Evolutionary conservation across 2,888 invertebrate genomes (phyloP).

Genomic region (Uloborus plumipes): DNA sequence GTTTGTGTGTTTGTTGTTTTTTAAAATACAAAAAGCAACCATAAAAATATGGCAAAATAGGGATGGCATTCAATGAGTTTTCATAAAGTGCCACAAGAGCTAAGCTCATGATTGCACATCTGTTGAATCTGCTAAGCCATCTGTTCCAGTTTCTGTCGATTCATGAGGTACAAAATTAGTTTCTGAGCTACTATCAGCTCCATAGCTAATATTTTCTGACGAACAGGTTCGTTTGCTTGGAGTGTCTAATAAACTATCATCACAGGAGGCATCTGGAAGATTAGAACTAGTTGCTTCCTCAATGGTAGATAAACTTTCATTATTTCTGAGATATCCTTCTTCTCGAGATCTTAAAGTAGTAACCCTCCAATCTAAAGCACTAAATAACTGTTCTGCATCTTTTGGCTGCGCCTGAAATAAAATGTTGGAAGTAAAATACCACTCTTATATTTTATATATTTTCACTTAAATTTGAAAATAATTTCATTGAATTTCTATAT

Average conservation of each 20-base stretch:
- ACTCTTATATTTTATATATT: too few species aligned
- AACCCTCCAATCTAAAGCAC: conserved; percentile 75
- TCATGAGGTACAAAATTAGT: conserved; percentile 26
- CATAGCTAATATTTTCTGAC: conserved; percentile 9
- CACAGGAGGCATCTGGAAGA: conserved; percentile 24
- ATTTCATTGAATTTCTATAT: too few species aligned
- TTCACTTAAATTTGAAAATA: too few species aligned
- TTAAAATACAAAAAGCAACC: conserved; percentile 49
- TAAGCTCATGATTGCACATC: conserved; percentile 47
- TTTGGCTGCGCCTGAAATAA: conserved; percentile 77
- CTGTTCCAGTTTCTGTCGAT: conserved; percentile 10
- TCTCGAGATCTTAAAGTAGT: conserved; percentile 68
- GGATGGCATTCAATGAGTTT: conserved; percentile 1
- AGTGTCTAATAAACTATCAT: conserved; percentile 31
- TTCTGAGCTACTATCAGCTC: conserved; percentile 58
- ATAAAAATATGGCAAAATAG: conserved; percentile 54
- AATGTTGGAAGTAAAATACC: too few species aligned
- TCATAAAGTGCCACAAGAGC: background rate
- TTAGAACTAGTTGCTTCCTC: conserved; percentile 55
- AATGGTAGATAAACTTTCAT: conserved; percentile 25
- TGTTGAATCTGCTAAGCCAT: conserved; percentile 52
- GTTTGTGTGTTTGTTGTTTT: background rate
- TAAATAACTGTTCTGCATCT: conserved; percentile 79
- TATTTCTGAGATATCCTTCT: conserved; percentile 3
- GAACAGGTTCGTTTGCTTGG: conserved; percentile 14